Base-by-base conservation (phyloP, 2,888 invertebrate genomes). In the Gonocerus acuteangulatus region DNA sequence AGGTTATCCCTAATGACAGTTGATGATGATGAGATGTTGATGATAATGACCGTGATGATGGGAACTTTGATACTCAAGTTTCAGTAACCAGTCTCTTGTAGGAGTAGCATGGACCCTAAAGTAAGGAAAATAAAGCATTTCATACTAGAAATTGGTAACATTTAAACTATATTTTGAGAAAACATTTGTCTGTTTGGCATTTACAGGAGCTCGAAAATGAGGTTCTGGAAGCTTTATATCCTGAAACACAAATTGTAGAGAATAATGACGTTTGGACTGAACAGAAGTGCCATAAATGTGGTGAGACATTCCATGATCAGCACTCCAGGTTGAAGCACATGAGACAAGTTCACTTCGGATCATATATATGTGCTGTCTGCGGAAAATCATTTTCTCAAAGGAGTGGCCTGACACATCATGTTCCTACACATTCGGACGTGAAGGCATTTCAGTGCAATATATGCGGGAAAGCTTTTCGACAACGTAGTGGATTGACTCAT, bases 381-480 rank as follows among this genome's bases (percentile, higher is more conserved):
- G 48, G 57, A 6, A 62, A 62, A 15, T 36, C 21, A 4, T 62
- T 62, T 16, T 62, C 62, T 13, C 62, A 62, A 15, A 56, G 62
- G 16, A 62, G 62, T 23, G 62, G 62, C 11, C 48, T 62, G 18
- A 39, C 62, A 0, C 62, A 62, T 48, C 62, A 62, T 42, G 13
- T 57, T 6, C 62, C 62, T 2, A 62, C 34, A 21, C 62, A 62
- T 48, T 62, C 57, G 7, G 48, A 57, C 16, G 39, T 57, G 7
- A 62, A 62, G 48, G 34, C 57, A 6, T 62, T 62, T 21, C 56
- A 57, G 39, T 62, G 62, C 22, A 56, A 48, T 27, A 22, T 62
- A 3, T 62, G 62, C 39, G 62, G 62, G 13, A 62, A 62, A 23
- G 34, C 62, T 16, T 62, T 62, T 27, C 57, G 62, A 4, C 62